A percentile compares a stretch with the other conserved stretches of the same genome.
Evolutionary conservation across 2,113 vertebrate species (phyloP).

Genomic region (Gallinago media): DNA sequence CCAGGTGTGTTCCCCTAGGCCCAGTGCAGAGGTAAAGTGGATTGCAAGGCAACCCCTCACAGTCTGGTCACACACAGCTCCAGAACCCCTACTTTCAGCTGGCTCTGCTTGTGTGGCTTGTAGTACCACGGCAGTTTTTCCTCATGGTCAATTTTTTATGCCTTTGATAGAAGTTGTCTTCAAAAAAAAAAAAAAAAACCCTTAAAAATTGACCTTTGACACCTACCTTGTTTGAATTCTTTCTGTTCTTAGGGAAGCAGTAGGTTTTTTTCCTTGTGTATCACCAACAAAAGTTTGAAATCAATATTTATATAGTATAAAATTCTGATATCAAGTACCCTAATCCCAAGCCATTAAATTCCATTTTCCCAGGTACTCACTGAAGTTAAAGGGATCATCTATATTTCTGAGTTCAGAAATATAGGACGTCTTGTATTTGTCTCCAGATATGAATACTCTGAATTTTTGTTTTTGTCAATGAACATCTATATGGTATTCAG

Average conservation of each 20-base stretch:
- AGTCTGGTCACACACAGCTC: neutral
- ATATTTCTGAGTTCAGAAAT: neutral
- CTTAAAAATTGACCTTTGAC: neutral
- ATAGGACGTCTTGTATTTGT: neutral
- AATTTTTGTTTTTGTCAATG: neutral
- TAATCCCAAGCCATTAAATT: neutral
- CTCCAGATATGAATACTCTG: neutral
- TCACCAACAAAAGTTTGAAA: neutral
- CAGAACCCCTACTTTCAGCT: neutral
- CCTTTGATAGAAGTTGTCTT: neutral
- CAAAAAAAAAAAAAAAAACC: neutral
- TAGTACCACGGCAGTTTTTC: neutral
- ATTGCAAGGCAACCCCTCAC: neutral
- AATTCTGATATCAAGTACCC: neutral
- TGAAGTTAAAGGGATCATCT: neutral
- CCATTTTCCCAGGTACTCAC: neutral
- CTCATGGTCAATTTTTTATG: neutral
- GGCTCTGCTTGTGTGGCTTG: neutral
- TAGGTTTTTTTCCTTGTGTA: neutral
- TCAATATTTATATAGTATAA: neutral
- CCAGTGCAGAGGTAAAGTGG: neutral
- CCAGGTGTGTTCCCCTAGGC: neutral
- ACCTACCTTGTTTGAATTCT: neutral
- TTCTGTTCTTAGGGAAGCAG: neutral
- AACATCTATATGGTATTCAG: neutral